Evolutionary conservation across 2,113 vertebrate genomes (phyloP).

Genomic region (Nettapus auritus): DNA sequence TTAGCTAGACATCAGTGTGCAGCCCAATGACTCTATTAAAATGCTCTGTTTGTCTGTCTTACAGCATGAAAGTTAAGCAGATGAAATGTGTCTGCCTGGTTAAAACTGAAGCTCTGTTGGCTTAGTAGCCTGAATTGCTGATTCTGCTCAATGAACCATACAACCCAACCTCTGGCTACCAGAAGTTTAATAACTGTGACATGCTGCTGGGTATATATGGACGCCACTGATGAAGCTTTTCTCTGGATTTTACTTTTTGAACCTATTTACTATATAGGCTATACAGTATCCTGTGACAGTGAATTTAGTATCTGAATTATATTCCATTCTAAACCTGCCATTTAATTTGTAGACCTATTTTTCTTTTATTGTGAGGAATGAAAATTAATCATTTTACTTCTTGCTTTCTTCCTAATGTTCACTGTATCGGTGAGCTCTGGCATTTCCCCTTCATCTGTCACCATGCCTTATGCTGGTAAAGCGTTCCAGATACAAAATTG

Average conservation of each 20-base stretch:
- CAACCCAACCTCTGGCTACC: background rate
- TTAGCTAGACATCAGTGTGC: background rate
- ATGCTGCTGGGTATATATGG: background rate
- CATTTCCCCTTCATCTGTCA: background rate
- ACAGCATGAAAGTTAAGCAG: background rate
- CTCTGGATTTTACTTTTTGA: background rate
- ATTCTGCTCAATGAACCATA: background rate
- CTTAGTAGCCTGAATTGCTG: background rate
- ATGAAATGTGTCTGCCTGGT: background rate
- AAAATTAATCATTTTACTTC: background rate
- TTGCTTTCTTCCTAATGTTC: background rate
- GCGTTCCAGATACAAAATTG: background rate
- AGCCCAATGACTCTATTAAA: background rate
- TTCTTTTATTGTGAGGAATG: background rate
- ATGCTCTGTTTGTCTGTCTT: background rate
- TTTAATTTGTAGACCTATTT: background rate
- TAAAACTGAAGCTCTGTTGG: background rate
- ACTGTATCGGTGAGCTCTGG: background rate
- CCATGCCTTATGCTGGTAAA: background rate
- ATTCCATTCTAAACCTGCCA: background rate
- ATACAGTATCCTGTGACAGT: background rate
- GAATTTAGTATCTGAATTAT: background rate
- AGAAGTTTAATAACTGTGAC: background rate
- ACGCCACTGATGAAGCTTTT: background rate
- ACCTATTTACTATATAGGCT: fast-evolving